Conservation (phyloP, 92 coral and sea anemone genomes). For the Heliopora coerulea region DNA sequence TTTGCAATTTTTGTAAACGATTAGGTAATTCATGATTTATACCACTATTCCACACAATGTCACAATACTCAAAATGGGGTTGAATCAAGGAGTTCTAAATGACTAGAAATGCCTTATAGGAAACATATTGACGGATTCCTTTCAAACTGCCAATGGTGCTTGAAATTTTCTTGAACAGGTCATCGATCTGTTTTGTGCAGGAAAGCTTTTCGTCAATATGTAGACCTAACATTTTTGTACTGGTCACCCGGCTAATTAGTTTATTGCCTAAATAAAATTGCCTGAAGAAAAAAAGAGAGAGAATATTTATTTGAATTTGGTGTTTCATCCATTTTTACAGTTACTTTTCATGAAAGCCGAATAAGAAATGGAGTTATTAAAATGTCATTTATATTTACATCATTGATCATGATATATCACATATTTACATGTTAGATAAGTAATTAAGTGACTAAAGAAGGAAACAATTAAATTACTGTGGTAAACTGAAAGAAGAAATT, state of each 20-base stretch:
- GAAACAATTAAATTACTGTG: too few relatives aligned
- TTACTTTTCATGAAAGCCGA: too few relatives aligned
- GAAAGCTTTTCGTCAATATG: conserved; percentile 12
- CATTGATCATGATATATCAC: too few relatives aligned
- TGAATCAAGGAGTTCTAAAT: conserved; percentile 12
- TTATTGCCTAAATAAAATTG: not conserved
- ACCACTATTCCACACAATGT: conserved; percentile 7
- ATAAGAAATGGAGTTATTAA: too few relatives aligned
- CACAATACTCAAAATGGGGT: conserved; percentile 31
- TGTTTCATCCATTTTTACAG: too few relatives aligned
- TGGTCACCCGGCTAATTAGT: not conserved
- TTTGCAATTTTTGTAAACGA: conserved; percentile 15
- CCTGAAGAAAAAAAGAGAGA: too few relatives aligned
- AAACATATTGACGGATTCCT: not conserved
- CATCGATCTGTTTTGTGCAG: not conserved
- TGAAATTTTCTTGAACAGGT: not conserved
- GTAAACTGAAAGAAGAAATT: too few relatives aligned
- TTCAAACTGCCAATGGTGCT: conserved; percentile 9
- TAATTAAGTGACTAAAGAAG: too few relatives aligned
- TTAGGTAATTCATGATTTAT: conserved; percentile 1
- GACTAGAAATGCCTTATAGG: not conserved
- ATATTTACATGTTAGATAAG: too few relatives aligned
- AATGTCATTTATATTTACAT: too few relatives aligned
- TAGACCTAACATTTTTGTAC: not conserved
- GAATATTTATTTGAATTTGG: too few relatives aligned